phyloP scores from a whole-genome alignment of 2,113 vertebrate species.

The Sardina pilchardus region DNA sequence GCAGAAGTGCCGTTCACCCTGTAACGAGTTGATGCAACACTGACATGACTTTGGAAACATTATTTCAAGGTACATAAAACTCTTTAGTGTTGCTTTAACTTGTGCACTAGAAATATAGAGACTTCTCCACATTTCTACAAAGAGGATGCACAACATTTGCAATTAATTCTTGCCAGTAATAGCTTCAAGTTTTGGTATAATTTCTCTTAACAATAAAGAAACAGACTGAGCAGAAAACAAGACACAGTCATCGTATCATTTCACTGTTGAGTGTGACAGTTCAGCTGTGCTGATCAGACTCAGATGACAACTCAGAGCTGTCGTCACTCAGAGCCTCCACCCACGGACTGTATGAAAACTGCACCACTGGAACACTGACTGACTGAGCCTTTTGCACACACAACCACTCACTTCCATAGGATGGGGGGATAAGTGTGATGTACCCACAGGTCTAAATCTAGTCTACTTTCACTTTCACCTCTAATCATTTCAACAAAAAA shows the following conservation, averaged over 20 bases:
- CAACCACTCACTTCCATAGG: too few species aligned
- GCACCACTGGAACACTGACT: neutral
- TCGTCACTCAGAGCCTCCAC: neutral
- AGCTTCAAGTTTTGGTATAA: neutral
- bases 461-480: too few species aligned
- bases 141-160: neutral
- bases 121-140: neutral
- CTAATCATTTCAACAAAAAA: neutral
- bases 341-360: neutral
- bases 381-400: neutral
- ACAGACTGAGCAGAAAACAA: neutral
- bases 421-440: too few species aligned
- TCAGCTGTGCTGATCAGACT: neutral
- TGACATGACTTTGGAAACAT: too few species aligned
- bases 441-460: too few species aligned
- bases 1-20: too few species aligned
- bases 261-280: neutral
- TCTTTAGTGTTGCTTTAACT: too few species aligned
- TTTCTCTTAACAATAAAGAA: neutral
- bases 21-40: too few species aligned
- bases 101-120: neutral
- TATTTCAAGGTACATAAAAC: too few species aligned
- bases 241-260: neutral
- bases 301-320: neutral
- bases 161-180: neutral